A percentile compares a stretch with the other conserved stretches of the same genome.
phyloP scores from a whole-genome alignment of 1,140 invertebrate species.

The Drosophila biarmipes region DNA sequence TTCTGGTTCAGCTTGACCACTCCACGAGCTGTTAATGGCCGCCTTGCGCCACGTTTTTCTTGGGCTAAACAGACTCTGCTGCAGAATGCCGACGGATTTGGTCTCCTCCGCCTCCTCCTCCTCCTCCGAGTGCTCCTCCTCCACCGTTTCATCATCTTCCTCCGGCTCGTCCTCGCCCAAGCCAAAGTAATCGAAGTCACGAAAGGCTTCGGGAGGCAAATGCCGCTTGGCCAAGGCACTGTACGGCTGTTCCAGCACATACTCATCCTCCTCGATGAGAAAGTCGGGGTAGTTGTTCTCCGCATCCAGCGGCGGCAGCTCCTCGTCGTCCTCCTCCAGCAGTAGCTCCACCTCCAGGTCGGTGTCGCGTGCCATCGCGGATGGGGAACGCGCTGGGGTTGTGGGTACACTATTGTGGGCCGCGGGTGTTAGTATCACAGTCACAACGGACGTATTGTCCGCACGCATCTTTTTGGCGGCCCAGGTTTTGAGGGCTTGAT shows the following conservation, averaged over 20 bases:
- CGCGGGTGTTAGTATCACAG: constrained; percentile 95
- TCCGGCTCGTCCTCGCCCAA: constrained; percentile 54
- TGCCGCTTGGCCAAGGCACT: constrained; percentile 78
- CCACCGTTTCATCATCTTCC: constrained; percentile 36
- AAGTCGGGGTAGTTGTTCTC: constrained; percentile 44
- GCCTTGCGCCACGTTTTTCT: constrained; percentile 61
- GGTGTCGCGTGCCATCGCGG: constrained; percentile 3
- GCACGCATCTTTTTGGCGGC: constrained; percentile 92
- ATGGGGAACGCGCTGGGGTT: neutral
- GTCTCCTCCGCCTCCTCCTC: constrained; percentile 7
- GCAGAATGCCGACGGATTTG: neutral
- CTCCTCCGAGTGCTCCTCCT: constrained; percentile 7
- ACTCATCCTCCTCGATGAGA: constrained; percentile 63
- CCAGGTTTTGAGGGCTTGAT: constrained; percentile 93
- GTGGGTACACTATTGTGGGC: constrained; percentile 85
- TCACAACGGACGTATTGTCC: constrained; percentile 98
- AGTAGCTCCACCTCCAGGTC: constrained; percentile 46
- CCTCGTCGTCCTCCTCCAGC: constrained; percentile 33
- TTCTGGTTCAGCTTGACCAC: constrained; percentile 14
- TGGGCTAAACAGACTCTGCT: constrained; percentile 32
- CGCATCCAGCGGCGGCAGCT: constrained; percentile 12
- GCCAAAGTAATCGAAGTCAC: constrained; percentile 71
- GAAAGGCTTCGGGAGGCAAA: constrained; percentile 71
- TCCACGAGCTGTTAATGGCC: constrained; percentile 8
- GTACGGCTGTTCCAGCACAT: constrained; percentile 63